These are phyloP conservation scores for Drosophila parvula DNA, from an alignment of 1,140 invertebrate species.

Conservation along the genomic window DNA sequence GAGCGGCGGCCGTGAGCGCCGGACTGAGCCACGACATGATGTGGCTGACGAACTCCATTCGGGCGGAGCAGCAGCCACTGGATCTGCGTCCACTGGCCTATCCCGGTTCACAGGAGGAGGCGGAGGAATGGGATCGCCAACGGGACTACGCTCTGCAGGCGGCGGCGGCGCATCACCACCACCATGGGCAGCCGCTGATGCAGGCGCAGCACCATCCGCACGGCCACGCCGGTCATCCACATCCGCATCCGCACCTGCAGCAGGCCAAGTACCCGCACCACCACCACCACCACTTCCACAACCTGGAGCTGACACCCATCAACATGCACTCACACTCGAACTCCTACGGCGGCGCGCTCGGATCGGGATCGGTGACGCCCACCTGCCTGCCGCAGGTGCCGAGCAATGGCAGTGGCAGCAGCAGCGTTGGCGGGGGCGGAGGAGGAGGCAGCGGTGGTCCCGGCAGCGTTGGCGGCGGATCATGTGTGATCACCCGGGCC, in stretches of 20 bases:
- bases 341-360: constrained; percentile 58
- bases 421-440: constrained; percentile 65
- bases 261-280: constrained; percentile 76
- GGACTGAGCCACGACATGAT: constrained; percentile 88
- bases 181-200: constrained; percentile 73
- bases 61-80: constrained; percentile 90
- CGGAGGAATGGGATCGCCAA: constrained; percentile 86
- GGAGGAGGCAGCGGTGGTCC: constrained; percentile 55
- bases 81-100: constrained; percentile 90
- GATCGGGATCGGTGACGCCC: constrained; percentile 69
- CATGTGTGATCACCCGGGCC: constrained; percentile 66
- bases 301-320: constrained; percentile 75
- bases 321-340: constrained; percentile 79
- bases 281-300: constrained; percentile 84
- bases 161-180: constrained; percentile 69
- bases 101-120: constrained; percentile 84
- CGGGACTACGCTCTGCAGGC: constrained; percentile 85
- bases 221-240: constrained; percentile 65
- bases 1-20: constrained; percentile 86
- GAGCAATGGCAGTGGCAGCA: constrained; percentile 62
- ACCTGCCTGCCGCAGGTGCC: constrained; percentile 38
- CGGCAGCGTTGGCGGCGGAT: constrained; percentile 69
- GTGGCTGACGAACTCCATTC: constrained; percentile 89
- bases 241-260: constrained; percentile 55
- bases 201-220: constrained; percentile 70